A percentile compares a stretch with the other conserved stretches of the same genome.
phyloP scores from a whole-genome alignment of 1,140 invertebrate genomes.

The Diplogasteroides magnus region DNA sequence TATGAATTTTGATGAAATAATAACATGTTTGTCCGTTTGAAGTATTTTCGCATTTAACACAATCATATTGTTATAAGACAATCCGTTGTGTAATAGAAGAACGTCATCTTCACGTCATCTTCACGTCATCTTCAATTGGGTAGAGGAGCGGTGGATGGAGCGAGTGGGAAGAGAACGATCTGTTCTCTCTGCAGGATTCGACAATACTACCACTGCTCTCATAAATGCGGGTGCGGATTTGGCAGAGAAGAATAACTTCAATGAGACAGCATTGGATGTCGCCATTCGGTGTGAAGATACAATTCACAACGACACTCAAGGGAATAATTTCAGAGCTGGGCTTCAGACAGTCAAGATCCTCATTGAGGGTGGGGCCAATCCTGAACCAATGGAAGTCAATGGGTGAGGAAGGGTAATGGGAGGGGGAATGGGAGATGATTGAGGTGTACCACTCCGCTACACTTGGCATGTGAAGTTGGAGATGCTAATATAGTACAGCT shows the following conservation, averaged over 20 bases:
- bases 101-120: too few species aligned
- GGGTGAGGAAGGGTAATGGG: slow-evolving; percentile 2
- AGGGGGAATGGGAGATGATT: not conserved
- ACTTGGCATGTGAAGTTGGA: not conserved
- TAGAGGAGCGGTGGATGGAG: too few species aligned
- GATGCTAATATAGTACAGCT: not conserved
- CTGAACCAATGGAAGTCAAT: too few species aligned
- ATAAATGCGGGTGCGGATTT: not conserved
- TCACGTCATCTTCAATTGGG: too few species aligned
- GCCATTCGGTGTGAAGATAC: not conserved
- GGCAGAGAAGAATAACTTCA: not conserved
- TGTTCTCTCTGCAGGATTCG: too few species aligned
- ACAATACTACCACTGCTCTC: not conserved
- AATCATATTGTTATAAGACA: too few species aligned
- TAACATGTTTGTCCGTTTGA: too few species aligned
- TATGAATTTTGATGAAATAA: too few species aligned
- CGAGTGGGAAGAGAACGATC: too few species aligned
- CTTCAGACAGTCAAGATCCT: not conserved
- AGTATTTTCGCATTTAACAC: too few species aligned
- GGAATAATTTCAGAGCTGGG: not conserved
- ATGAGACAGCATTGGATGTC: not conserved
- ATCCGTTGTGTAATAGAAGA: too few species aligned
- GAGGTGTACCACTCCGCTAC: not conserved
- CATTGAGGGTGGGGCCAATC: not conserved
- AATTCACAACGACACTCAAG: not conserved